Evolutionary conservation across 2,888 invertebrate species (phyloP).

Genomic region (Eudemis profundana): DNA sequence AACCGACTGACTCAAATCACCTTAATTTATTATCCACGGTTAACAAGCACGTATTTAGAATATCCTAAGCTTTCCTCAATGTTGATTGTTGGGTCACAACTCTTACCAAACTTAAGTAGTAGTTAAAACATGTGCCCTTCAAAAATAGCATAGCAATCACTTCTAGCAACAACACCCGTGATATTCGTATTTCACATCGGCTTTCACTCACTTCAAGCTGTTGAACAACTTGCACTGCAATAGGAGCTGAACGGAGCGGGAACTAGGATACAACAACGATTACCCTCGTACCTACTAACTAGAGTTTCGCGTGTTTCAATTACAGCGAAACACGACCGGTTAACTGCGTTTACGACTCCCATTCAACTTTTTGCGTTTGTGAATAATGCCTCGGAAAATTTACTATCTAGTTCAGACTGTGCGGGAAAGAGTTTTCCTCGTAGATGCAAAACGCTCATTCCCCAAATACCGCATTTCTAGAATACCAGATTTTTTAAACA

Average conservation of each 20-base stretch:
- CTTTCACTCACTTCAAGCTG: background rate
- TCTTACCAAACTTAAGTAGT: too few relatives aligned
- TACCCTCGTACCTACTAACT: constrained; percentile 56
- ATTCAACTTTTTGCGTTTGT: constrained; percentile 55
- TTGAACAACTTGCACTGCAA: constrained; percentile 19
- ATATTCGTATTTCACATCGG: background rate
- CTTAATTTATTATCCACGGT: too few relatives aligned
- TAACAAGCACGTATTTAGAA: too few relatives aligned
- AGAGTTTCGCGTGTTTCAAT: constrained; percentile 63
- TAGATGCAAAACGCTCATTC: background rate
- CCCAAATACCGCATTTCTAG: too few relatives aligned
- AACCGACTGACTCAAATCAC: too few relatives aligned
- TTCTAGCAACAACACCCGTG: background rate
- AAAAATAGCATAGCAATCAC: background rate
- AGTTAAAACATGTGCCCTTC: background rate
- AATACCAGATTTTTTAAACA: too few relatives aligned
- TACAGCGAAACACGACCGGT: constrained; percentile 55
- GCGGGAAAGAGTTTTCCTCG: background rate
- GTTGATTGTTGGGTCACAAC: too few relatives aligned
- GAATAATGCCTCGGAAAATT: constrained; percentile 48
- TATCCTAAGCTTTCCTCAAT: too few relatives aligned
- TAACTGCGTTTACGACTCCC: constrained; percentile 57
- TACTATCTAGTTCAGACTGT: constrained; percentile 32
- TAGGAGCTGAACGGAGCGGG: constrained; percentile 13
- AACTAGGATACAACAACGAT: constrained; percentile 42